phyloP scores from a whole-genome alignment of 1,140 invertebrate genomes.

The Physella acuta region DNA sequence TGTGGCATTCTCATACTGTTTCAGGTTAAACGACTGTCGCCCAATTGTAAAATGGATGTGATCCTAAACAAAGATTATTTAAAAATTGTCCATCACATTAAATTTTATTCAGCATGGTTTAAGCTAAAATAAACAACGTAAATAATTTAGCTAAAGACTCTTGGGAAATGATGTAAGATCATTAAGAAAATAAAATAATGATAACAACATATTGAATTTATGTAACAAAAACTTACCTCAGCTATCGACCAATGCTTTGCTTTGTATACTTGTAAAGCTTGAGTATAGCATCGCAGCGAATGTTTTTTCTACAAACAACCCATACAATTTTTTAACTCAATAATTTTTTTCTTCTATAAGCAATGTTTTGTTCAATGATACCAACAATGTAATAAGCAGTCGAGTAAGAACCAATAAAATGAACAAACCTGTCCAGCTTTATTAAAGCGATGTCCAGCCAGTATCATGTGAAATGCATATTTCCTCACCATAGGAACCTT shows the following conservation, averaged over 20 bases:
- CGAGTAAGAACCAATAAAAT: too few species aligned
- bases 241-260: conserved; percentile 84
- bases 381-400: too few species aligned
- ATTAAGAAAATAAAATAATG: too few species aligned
- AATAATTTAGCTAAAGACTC: not conserved
- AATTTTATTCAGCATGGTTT: too few species aligned
- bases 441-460: conserved; percentile 86
- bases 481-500: conserved; percentile 81
- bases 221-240: conserved; percentile 63
- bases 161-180: not conserved
- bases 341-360: too few species aligned
- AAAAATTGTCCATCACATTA: too few species aligned
- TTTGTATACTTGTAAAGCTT: conserved; percentile 86
- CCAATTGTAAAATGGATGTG: conserved; percentile 93
- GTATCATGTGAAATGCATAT: conserved; percentile 95
- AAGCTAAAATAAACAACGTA: too few species aligned
- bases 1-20: conserved; percentile 74
- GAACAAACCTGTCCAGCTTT: conserved; percentile 77
- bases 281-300: conserved; percentile 86
- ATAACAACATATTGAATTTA: too few species aligned
- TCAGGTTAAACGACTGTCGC: conserved; percentile 79
- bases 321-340: too few species aligned
- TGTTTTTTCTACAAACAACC: conserved; percentile 65
- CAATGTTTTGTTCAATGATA: too few species aligned
- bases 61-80: conserved; percentile 64